phyloP scores from a whole-genome alignment of 1,140 invertebrate genomes.

The Hetaerina americana region DNA sequence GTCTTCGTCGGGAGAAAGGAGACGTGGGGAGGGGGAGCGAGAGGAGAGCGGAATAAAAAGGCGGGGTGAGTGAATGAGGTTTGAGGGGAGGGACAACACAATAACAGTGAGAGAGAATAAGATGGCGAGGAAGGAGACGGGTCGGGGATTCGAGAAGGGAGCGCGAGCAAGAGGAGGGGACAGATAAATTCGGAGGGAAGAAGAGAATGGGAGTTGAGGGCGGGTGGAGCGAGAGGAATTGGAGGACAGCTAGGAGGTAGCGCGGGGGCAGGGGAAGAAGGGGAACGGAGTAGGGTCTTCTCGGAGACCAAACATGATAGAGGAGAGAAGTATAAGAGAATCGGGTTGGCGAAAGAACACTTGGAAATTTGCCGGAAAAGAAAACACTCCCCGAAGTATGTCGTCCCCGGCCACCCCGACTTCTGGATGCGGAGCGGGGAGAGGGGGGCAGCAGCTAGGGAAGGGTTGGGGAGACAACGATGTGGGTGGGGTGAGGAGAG shows the following conservation, averaged over 20 bases:
- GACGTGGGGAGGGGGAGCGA: not conserved
- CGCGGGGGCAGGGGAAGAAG: not conserved
- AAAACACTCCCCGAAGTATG: not conserved
- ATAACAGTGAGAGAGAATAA: not conserved
- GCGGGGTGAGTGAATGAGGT: not conserved
- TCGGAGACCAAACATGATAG: slow-evolving; percentile 11
- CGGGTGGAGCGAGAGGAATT: not conserved
- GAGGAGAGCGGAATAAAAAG: not conserved
- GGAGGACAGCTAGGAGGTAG: not conserved
- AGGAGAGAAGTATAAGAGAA: not conserved
- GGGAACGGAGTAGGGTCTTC: slow-evolving; percentile 8
- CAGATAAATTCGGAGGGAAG: not conserved
- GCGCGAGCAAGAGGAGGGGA: no score
- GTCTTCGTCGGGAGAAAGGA: no score
- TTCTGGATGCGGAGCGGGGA: not conserved
- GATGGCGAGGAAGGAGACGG: not conserved
- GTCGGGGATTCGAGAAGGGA: no score
- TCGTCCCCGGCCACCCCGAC: not conserved
- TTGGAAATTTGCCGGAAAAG: not conserved
- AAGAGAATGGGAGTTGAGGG: not conserved
- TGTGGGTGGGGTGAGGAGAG: no score
- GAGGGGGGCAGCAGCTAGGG: not conserved
- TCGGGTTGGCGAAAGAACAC: not conserved
- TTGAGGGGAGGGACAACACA: not conserved
- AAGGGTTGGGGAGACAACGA: no score